A percentile compares a stretch with the other conserved stretches of the same genome.
These are phyloP conservation scores for Podocnemis expansa DNA, from an alignment of 2,113 vertebrate genomes.

Conservation along the genomic window DNA sequence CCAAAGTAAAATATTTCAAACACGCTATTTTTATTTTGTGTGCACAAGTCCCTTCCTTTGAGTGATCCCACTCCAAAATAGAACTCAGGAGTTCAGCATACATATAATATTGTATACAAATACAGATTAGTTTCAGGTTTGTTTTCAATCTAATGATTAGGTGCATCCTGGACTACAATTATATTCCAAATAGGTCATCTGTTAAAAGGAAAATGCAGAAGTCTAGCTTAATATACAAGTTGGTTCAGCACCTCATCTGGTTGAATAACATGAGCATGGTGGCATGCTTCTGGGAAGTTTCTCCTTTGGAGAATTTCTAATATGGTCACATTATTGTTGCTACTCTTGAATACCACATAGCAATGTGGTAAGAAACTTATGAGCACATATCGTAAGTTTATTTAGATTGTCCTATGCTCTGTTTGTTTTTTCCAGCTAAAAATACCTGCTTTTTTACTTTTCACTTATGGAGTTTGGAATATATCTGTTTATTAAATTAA, in stretches of 20 bases:
- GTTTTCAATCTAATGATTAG: not conserved
- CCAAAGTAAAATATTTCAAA: conserved; percentile 32
- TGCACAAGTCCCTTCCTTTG: not conserved
- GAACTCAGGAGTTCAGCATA: not conserved
- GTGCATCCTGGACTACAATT: not conserved
- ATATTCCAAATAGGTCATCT: conserved; percentile 14
- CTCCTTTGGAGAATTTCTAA: not conserved
- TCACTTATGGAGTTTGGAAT: not conserved
- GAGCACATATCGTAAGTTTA: not conserved
- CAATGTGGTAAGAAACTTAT: not conserved
- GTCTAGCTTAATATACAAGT: not conserved
- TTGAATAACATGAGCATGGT: not conserved
- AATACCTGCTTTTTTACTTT: not conserved
- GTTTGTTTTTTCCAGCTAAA: not conserved
- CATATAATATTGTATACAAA: not conserved
- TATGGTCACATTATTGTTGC: not conserved
- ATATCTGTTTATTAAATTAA: fast-evolving
- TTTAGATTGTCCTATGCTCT: not conserved
- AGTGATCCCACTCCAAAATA: conserved; percentile 6
- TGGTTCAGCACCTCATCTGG: not conserved
- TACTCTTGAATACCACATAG: not conserved
- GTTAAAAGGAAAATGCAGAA: not conserved
- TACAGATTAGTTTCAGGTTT: not conserved
- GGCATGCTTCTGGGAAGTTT: not conserved
- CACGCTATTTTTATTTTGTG: not conserved